Conservation (phyloP, 2,113 vertebrate species). For the Coryphaenoides rupestris region DNA sequence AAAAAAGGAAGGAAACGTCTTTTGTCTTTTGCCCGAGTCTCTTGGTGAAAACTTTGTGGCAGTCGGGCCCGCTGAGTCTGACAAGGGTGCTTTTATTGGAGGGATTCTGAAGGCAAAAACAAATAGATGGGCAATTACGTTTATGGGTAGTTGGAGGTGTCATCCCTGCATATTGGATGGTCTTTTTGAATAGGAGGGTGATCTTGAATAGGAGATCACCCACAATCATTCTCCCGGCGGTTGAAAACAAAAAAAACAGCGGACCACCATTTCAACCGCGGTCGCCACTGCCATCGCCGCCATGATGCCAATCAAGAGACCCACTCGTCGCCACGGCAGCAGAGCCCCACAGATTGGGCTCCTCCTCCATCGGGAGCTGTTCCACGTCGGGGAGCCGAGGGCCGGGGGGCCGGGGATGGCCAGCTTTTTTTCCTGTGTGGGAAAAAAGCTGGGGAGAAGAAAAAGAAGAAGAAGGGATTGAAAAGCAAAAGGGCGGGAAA, state of each 20-base stretch:
- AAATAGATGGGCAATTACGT: slow-evolving; percentile 79
- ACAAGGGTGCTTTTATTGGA: slow-evolving; percentile 73
- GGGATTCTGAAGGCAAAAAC: slow-evolving; percentile 63
- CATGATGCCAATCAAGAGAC: slow-evolving; percentile 67
- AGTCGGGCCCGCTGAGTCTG: slow-evolving; percentile 55
- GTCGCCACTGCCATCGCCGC: too few species aligned
- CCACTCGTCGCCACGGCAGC: slow-evolving; percentile 37
- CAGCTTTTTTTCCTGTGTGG: too few species aligned
- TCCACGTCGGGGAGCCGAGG: slow-evolving; percentile 33
- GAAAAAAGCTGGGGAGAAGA: too few species aligned
- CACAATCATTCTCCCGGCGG: slow-evolving; percentile 67
- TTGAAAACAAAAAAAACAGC: slow-evolving; percentile 70
- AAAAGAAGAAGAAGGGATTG: too few species aligned
- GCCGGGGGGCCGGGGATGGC: too few species aligned
- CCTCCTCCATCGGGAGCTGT: slow-evolving; percentile 50
- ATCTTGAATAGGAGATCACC: slow-evolving; percentile 78
- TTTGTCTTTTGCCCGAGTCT: slow-evolving; percentile 36
- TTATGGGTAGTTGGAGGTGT: slow-evolving; percentile 76
- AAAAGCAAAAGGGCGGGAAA: too few species aligned
- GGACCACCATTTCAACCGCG: slow-evolving; percentile 69
- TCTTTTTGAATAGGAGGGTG: too few species aligned
- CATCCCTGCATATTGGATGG: slow-evolving; percentile 78
- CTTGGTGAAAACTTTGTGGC: slow-evolving; percentile 65
- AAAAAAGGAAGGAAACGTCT: neutral
- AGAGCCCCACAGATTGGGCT: slow-evolving; percentile 39